phyloP scores from a whole-genome alignment of 2,113 vertebrate species.

The Sorex fumeus region DNA sequence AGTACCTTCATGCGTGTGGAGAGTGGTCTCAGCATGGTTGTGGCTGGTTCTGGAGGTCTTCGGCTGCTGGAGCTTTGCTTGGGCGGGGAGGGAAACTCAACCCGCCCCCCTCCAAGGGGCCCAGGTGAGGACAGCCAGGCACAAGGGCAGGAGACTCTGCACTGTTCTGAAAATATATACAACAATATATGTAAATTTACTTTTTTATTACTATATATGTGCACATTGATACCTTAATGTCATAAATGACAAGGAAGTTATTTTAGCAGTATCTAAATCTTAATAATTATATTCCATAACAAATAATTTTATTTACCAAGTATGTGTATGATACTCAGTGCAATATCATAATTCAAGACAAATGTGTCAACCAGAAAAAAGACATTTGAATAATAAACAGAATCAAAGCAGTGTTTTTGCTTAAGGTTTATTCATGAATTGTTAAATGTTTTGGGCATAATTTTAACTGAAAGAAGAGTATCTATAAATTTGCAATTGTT shows the following conservation, averaged over 20 bases:
- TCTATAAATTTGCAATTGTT: not conserved
- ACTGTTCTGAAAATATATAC: too few species aligned
- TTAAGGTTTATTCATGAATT: not conserved
- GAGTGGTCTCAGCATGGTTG: too few species aligned
- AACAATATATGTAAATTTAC: accelerated
- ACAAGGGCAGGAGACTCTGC: too few species aligned
- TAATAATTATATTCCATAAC: not conserved
- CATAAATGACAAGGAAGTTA: not conserved
- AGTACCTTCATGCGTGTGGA: too few species aligned
- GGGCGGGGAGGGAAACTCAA: too few species aligned
- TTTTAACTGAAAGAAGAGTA: too few species aligned
- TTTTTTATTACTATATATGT: not conserved
- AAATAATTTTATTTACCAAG: not conserved
- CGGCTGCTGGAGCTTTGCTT: too few species aligned
- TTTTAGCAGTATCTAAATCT: not conserved
- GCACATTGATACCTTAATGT: not conserved
- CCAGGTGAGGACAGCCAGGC: too few species aligned
- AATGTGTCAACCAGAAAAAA: not conserved
- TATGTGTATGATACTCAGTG: not conserved
- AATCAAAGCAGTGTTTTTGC: not conserved
- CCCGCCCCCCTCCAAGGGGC: too few species aligned
- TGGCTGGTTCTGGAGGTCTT: too few species aligned
- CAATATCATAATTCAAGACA: not conserved
- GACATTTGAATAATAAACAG: not conserved
- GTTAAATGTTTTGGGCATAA: not conserved